Conservation (phyloP, 92 coral and sea anemone species). For the Phenganax subtilis region DNA sequence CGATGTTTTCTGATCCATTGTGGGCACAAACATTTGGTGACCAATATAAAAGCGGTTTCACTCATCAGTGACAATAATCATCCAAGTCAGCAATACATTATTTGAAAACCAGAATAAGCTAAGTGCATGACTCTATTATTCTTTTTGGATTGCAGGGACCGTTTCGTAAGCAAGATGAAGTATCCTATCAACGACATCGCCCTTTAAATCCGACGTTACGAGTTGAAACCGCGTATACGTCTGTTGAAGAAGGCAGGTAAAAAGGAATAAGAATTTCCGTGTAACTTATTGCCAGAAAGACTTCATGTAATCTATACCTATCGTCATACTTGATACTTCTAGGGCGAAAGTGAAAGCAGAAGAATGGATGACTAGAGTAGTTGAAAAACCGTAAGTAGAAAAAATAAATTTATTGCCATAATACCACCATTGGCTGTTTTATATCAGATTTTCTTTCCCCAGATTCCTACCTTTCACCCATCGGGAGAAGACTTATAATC, state of each 20-base stretch:
- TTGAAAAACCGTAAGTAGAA: slow-evolving; percentile 85
- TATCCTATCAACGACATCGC: slow-evolving; percentile 81
- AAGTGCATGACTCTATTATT: background rate
- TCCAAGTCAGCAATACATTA: no score
- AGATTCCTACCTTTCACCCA: slow-evolving; percentile 94
- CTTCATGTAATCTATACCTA: background rate
- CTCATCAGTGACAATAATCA: background rate
- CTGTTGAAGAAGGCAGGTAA: slow-evolving; percentile 88
- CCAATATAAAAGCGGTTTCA: background rate
- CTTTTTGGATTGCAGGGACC: slow-evolving; percentile 63
- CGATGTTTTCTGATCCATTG: no score
- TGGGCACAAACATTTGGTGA: no score
- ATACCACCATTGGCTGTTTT: background rate
- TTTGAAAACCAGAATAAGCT: background rate
- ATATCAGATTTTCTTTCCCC: slow-evolving; percentile 7
- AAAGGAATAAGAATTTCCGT: no score
- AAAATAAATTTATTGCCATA: background rate
- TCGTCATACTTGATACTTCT: slow-evolving; percentile 7
- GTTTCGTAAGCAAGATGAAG: slow-evolving; percentile 82
- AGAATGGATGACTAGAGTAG: slow-evolving; percentile 92
- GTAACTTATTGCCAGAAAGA: background rate
- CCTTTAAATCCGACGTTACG: slow-evolving; percentile 75
- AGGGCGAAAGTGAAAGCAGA: slow-evolving; percentile 91
- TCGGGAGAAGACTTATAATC: slow-evolving; percentile 66
- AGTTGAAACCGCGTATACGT: slow-evolving; percentile 80